phyloP scores from a whole-genome alignment of 2,797 vertebrate genomes.

The Uromys caudimaculatus region DNA sequence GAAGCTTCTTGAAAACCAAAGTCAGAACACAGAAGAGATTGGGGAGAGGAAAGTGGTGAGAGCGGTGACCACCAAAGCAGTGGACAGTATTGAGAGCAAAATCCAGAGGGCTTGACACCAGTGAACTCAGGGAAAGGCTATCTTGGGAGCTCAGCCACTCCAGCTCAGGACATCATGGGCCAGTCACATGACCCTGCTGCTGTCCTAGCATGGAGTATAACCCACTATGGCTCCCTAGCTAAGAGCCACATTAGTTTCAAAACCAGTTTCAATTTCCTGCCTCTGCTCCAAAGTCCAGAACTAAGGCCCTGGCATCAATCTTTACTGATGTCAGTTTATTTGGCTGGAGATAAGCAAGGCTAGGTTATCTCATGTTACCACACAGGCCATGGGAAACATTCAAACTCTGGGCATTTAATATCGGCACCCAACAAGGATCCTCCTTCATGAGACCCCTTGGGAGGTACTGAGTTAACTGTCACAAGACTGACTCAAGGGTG shows the following conservation, averaged over 20 bases:
- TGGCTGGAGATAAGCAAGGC: neutral
- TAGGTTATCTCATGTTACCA: neutral
- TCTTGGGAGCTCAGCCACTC: neutral
- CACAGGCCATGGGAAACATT: neutral
- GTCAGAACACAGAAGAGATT: neutral
- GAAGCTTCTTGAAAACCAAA: neutral
- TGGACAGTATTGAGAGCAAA: neutral
- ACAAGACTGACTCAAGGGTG: neutral
- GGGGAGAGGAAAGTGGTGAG: neutral
- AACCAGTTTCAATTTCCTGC: neutral
- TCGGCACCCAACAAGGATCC: neutral
- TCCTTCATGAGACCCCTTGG: neutral
- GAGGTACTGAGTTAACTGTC: neutral
- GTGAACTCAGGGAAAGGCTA: neutral
- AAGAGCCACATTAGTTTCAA: neutral
- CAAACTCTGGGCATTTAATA: neutral
- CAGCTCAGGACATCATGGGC: no score
- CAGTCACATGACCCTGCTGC: neutral
- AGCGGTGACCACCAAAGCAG: neutral
- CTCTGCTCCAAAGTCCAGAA: neutral
- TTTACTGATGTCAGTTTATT: conserved; percentile 4
- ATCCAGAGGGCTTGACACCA: neutral
- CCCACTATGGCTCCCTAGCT: neutral
- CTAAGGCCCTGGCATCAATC: neutral
- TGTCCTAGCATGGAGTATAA: neutral